Base-by-base conservation (phyloP, 2,888 invertebrate genomes). In the Conops quadrifasciatus region DNA sequence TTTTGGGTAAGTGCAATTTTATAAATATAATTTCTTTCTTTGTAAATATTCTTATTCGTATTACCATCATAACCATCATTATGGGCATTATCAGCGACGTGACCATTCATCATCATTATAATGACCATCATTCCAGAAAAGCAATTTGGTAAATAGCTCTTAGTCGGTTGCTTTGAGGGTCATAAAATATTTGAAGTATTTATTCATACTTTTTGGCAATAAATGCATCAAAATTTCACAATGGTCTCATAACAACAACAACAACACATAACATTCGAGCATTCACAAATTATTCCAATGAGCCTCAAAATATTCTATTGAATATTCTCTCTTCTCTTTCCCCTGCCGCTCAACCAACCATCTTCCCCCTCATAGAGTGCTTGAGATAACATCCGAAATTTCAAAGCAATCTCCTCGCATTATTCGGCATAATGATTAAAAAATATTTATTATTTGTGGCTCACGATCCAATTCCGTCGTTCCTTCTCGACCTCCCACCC, bases 121-220 rank as follows among this genome's bases (percentile, higher is more conserved):
- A 56, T 56, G 24, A 56, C 24, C 56, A 56, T 56, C 56, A 5
- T 56, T 1, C 11, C 5, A 49, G 49, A 65, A 59, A 58, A 72
- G 30, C 49, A 71, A 72, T 64, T 62, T 51, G 15, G 11, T 53
- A 53, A 66, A 65, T 47, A 49, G 45, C 16, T 16, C 51, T 47
- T 15, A 26, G 26, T 16, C 19, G 53, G 30, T n/a, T 66, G 43
- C 56, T 58, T 58, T 16, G 49, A 66, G 53, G 53, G 36, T 36
- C 66, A 19, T 30, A 51, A 66, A 26, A 66, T 53, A 66, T 26
- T 67, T 66, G 45, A 56, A 47, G 67, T 56, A 36, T 51, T 47
- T 43, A 21, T 63, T 47, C 67, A 67, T 24, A 43, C 49, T 53
- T 64, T 26, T 19, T 16, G 47, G 47, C 49, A n/a, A 4, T 49